Evolutionary conservation across 1,140 invertebrate species (phyloP), one percentile per base, ranked within the genome.

Genomic region (Trachelipus rathkii): DNA sequence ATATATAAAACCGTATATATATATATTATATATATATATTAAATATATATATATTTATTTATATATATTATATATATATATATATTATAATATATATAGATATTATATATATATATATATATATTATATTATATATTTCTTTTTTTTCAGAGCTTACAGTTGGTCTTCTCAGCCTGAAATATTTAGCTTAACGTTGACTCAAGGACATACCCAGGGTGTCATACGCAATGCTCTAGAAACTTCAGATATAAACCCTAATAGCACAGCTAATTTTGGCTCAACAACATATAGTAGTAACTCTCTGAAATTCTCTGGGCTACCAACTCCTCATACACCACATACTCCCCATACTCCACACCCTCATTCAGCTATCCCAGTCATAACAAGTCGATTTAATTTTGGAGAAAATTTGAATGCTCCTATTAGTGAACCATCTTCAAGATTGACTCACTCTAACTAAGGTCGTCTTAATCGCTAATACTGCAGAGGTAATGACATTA

Each of bases 321-420:
- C 80, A 43, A 81, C 80, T 4, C 80, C 80, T n/a, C 80, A 79
- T 71, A 81, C 80, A 1, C 80, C 80, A 8, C 80, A 81, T 74
- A 81, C 80, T 24, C 50, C 33, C 33, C 33, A 33, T 33, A 33
- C 33, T 3, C 79, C 79, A 19, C 79, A 81, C 68, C 79, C 80
- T 11, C 80, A 81, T 53, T 81, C 80, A 2, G 80, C 80, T 13
- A 81, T 81, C 45, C 80, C 80, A 19, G 80, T 81, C 44, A 78
- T 81, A 33, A 81, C 80, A 60, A 81, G 80, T 66, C 73, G 78
- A n/a, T 81, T 81, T 69, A 75, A 73, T 67, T 81, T 81, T 50
- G 77, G 79, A 46, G 80, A 79, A 67, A 72, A 76, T 44, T 15
- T 60, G 8, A 77, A 77, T 53, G n/a, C 76, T 19, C 67, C 72